These are phyloP conservation scores for Scaptomyza flava DNA, from an alignment of 2,888 invertebrate genomes.

Conservation along the genomic window DNA sequence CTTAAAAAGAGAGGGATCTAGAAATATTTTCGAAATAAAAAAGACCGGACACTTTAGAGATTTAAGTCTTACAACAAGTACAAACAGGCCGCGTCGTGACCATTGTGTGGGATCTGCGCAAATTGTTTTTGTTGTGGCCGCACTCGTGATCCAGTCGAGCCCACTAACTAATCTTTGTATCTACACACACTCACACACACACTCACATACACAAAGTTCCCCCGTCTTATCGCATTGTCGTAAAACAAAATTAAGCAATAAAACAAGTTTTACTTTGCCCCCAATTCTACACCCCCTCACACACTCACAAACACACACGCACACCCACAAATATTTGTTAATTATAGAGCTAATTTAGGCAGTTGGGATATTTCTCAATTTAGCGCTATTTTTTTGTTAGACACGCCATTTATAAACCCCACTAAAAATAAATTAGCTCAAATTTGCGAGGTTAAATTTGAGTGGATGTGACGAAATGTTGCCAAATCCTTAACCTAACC, in stretches of 20 bases:
- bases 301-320: constrained; percentile 4
- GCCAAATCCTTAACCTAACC: neutral
- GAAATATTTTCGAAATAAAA: neutral
- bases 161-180: constrained; percentile 51
- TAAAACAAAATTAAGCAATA: constrained; percentile 71
- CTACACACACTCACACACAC: constrained; percentile 8
- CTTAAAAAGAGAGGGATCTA: neutral
- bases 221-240: constrained; percentile 61
- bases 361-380: constrained; percentile 57
- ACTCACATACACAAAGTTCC: constrained; percentile 30
- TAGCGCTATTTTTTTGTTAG: constrained; percentile 71
- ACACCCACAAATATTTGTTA: constrained; percentile 42
- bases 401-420: constrained; percentile 66
- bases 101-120: neutral
- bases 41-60: neutral
- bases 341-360: constrained; percentile 71
- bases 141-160: constrained; percentile 51
- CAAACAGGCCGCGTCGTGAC: constrained; percentile 26
- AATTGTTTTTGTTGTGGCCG: neutral
- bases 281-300: constrained; percentile 15
- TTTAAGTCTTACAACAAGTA: constrained; percentile 10
- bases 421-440: constrained; percentile 70
- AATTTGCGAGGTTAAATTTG: constrained; percentile 34
- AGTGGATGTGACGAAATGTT: constrained; percentile 30
- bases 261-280: constrained; percentile 35